Evolutionary conservation across 2,113 vertebrate species (phyloP).

Genomic region (Gracilinanus agilis): DNA sequence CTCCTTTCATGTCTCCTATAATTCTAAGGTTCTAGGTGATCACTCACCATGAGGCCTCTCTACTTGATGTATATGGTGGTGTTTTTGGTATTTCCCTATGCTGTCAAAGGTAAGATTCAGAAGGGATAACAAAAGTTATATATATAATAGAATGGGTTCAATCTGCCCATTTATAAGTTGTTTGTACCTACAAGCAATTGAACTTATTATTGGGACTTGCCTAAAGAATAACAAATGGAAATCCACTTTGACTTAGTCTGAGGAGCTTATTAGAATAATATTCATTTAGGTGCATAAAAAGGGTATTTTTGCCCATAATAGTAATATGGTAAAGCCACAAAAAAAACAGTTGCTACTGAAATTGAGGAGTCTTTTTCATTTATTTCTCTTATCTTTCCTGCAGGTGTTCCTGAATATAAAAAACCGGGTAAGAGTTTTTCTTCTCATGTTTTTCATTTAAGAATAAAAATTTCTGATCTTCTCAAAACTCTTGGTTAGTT

Average conservation of each 20-base stretch:
- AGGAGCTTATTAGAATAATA: too few species aligned
- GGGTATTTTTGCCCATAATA: conserved; percentile 61
- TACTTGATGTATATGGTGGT: not conserved
- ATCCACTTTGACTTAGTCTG: too few species aligned
- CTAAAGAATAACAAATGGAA: too few species aligned
- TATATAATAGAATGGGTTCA: too few species aligned
- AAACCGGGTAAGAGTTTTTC: conserved; percentile 62
- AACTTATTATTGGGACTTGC: too few species aligned
- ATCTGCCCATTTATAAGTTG: too few species aligned
- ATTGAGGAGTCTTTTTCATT: conserved; percentile 76
- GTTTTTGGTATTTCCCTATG: not conserved
- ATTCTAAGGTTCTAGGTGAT: not conserved
- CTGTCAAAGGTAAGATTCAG: too few species aligned
- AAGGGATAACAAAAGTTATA: too few species aligned
- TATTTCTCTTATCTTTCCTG: conserved; percentile 63
- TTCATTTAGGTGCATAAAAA: too few species aligned
- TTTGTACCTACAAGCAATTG: too few species aligned
- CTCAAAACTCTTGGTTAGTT: conserved; percentile 74
- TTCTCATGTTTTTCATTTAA: conserved; percentile 53
- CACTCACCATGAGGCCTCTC: not conserved
- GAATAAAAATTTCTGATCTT: conserved; percentile 72
- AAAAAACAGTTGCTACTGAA: conserved; percentile 80
- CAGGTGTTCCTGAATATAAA: conserved; percentile 80
- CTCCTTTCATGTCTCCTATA: not conserved
- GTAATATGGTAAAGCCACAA: conserved; percentile 82